phyloP scores from a whole-genome alignment of 1,140 invertebrate species.

The Drosophila ercepeae region DNA sequence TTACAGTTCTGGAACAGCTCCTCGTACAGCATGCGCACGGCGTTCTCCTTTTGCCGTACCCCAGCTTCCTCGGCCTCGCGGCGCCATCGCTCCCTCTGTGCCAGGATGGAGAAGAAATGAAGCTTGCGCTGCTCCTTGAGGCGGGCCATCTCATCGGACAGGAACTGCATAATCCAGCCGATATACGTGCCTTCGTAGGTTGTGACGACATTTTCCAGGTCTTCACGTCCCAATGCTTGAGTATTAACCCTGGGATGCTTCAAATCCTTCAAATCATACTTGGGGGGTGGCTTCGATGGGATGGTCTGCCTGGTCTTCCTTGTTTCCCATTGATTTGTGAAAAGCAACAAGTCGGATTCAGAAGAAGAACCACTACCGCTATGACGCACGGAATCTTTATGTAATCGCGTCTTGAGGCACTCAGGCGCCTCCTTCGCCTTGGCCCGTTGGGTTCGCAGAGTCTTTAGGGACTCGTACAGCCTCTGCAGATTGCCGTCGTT shows the following conservation, averaged over 20 bases:
- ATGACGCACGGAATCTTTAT: background rate
- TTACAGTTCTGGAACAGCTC: slow-evolving; percentile 86
- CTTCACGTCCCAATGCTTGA: too few relatives aligned
- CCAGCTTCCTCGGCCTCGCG: slow-evolving; percentile 89
- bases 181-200: slow-evolving; percentile 68
- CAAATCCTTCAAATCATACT: background rate
- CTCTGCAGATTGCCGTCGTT: slow-evolving; percentile 66
- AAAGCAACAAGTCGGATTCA: too few relatives aligned
- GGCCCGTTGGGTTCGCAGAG: slow-evolving; percentile 27
- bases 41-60: slow-evolving; percentile 87
- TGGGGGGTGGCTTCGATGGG: background rate
- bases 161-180: slow-evolving; percentile 73
- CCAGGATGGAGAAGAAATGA: slow-evolving; percentile 88
- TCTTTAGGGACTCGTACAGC: slow-evolving; percentile 66
- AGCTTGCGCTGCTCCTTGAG: slow-evolving; percentile 88
- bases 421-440: slow-evolving; percentile 20
- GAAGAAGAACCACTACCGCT: background rate
- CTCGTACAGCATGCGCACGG: slow-evolving; percentile 87
- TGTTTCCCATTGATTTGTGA: background rate
- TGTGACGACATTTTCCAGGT: too few relatives aligned
- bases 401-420: slow-evolving; percentile 37
- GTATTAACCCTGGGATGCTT: too few relatives aligned
- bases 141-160: slow-evolving; percentile 87
- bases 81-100: slow-evolving; percentile 87
- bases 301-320: background rate